phyloP scores from a whole-genome alignment of 2,797 vertebrate genomes.

The Serranus cabrilla region DNA sequence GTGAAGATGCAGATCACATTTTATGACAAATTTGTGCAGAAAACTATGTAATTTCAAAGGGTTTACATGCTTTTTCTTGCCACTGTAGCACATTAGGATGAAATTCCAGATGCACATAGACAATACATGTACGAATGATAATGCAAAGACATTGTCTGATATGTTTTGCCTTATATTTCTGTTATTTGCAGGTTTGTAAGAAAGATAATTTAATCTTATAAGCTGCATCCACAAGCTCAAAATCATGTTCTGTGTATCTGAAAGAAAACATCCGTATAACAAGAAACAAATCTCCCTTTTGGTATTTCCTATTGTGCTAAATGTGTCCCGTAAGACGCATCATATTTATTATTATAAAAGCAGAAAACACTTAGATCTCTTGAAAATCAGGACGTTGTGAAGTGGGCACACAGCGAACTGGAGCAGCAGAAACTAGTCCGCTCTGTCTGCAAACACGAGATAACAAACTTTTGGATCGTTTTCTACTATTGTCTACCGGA shows the following conservation, averaged over 20 bases:
- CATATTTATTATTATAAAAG: conserved; percentile 1
- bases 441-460: conserved; percentile 22
- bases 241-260: conserved; percentile 13
- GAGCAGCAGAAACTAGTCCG: conserved; percentile 41
- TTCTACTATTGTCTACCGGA: conserved; percentile 1
- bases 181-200: neutral
- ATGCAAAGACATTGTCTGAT: neutral
- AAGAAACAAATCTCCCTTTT: neutral
- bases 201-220: neutral
- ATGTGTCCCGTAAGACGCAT: neutral
- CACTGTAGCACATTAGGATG: too few relatives aligned
- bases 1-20: too few relatives aligned
- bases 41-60: too few relatives aligned
- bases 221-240: neutral
- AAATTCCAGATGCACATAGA: neutral
- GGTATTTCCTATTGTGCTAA: conserved; percentile 10
- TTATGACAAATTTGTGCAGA: too few relatives aligned
- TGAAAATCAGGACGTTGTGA: conserved; percentile 27
- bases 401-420: conserved; percentile 32
- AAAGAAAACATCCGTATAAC: neutral
- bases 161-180: neutral
- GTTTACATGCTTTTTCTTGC: too few relatives aligned
- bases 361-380: conserved; percentile 8
- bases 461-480: conserved; percentile 18
- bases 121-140: conserved; percentile 11